phyloP scores from a whole-genome alignment of 2,888 invertebrate genomes.

The Eledona agricola region DNA sequence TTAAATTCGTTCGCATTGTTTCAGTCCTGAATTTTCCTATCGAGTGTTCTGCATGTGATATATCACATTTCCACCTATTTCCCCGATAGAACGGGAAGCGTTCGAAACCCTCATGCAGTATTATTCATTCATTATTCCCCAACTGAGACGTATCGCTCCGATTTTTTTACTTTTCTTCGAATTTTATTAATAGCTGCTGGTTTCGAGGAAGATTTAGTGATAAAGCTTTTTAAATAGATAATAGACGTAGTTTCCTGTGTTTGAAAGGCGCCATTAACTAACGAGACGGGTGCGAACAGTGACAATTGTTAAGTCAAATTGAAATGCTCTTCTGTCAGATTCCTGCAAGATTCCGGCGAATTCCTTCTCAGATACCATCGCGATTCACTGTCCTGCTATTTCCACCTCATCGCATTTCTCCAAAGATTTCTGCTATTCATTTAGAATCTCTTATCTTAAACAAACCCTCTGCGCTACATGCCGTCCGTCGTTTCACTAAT shows the following conservation, averaged over 20 bases:
- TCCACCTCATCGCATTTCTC: constrained; percentile 52
- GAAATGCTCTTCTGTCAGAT: constrained; percentile 48
- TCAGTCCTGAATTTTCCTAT: constrained; percentile 36
- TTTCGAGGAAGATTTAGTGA: constrained; percentile 10
- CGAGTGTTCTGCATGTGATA: constrained; percentile 36
- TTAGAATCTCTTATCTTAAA: constrained; percentile 53
- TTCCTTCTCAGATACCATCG: constrained; percentile 49
- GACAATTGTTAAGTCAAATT: constrained; percentile 48
- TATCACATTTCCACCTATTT: constrained; percentile 39
- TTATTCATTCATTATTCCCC: constrained; percentile 39
- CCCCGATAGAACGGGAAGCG: constrained; percentile 16
- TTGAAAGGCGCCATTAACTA: constrained; percentile 46
- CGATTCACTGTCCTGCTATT: constrained; percentile 51
- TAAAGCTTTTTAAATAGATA: constrained; percentile 36
- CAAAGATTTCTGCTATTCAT: constrained; percentile 53
- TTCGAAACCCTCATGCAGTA: constrained; percentile 31
- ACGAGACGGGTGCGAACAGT: constrained; percentile 44
- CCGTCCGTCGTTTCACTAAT: constrained; percentile 44
- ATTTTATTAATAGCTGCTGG: too few species aligned
- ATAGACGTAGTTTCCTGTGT: constrained; percentile 42
- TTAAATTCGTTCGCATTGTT: constrained; percentile 42
- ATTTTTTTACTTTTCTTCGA: constrained; percentile 28
- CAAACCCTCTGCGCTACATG: constrained; percentile 45
- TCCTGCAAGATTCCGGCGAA: constrained; percentile 46
- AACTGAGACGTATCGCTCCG: constrained; percentile 35